phyloP scores from a whole-genome alignment of 2,888 invertebrate species.

The Auanema sp. region DNA sequence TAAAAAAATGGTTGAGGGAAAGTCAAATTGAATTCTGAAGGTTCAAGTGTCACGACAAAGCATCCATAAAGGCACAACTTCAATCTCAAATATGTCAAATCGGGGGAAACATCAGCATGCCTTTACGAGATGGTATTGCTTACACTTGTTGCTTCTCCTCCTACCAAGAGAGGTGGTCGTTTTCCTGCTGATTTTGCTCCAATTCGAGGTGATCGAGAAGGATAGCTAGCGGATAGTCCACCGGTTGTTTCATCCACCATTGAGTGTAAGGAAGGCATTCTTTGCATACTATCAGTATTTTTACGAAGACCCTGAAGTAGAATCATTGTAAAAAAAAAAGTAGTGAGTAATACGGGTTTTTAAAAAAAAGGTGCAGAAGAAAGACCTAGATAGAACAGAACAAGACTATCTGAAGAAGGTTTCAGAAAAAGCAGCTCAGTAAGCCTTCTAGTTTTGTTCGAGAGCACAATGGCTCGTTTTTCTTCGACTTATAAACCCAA shows the following conservation, averaged over 20 bases:
- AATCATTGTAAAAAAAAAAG: no score
- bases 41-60: not conserved
- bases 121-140: conserved; percentile 1
- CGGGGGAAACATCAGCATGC: not conserved
- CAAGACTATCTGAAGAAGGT: not conserved
- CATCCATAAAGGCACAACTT: no score
- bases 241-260: conserved; percentile 45
- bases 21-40: no score
- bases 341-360: no score
- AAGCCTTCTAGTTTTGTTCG: no score
- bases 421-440: not conserved
- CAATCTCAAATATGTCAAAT: no score
- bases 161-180: conserved; percentile 34
- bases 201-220: conserved; percentile 11
- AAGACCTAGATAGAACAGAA: no score
- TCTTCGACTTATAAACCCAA: no score
- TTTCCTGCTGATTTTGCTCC: conserved; percentile 14
- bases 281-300: conserved; percentile 29
- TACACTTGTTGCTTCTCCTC: not conserved
- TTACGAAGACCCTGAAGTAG: conserved; percentile 21
- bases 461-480: no score
- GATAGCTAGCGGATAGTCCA: conserved; percentile 14
- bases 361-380: no score
- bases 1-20: no score
- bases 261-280: conserved; percentile 47